Percentiles rank a stretch among this genome's conserved stretches.
These are phyloP conservation scores for Crematogaster levior DNA, from an alignment of 2,888 invertebrate species.

Conservation along the genomic window DNA sequence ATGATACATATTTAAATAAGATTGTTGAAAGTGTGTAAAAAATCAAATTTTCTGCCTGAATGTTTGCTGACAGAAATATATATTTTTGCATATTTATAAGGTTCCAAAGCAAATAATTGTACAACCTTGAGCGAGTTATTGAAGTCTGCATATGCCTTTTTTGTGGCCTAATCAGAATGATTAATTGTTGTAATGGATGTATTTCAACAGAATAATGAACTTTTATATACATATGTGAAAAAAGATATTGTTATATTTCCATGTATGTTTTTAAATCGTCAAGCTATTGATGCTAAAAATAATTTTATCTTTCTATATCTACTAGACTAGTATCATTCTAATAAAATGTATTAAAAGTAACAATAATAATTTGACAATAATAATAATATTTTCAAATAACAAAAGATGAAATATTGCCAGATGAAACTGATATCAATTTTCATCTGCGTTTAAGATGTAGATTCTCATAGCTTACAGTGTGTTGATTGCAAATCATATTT, in stretches of 20 bases:
- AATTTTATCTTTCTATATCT: conserved; percentile 1
- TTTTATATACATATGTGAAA: conserved; percentile 23
- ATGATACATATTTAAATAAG: conserved; percentile 11
- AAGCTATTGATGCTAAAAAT: background rate
- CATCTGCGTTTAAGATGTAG: background rate
- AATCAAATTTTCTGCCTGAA: background rate
- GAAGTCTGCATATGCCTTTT: background rate
- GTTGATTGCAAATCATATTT: background rate
- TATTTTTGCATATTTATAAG: background rate
- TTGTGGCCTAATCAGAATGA: background rate
- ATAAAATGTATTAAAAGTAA: background rate
- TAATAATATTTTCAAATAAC: background rate
- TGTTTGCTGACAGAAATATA: background rate
- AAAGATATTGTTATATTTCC: background rate
- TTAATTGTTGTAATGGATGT: background rate
- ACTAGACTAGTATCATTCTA: background rate
- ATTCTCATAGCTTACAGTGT: background rate
- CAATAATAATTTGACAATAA: too few relatives aligned
- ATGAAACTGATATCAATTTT: background rate
- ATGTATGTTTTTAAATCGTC: conserved; percentile 7
- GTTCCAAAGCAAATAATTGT: background rate
- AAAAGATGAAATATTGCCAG: background rate
- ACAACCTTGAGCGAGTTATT: background rate
- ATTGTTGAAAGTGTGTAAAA: background rate
- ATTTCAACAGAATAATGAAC: background rate